Conservation (phyloP, 2,113 vertebrate genomes). For the Catagonus wagneri region DNA sequence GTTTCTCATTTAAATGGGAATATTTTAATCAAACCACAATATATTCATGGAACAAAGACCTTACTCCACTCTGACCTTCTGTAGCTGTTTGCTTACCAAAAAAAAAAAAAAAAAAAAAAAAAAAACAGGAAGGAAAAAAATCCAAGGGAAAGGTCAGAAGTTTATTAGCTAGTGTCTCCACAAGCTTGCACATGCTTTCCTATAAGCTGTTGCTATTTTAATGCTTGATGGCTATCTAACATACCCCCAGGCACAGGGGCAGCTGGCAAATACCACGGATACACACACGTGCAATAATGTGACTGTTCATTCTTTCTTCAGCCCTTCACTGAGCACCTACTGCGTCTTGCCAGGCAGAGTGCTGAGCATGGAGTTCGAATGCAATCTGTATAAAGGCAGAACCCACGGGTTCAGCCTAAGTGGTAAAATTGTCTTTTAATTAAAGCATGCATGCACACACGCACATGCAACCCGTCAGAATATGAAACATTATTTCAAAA, state of each 20-base stretch:
- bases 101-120: not conserved
- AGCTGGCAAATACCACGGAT: not conserved
- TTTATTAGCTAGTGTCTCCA: not conserved
- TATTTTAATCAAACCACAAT: conserved; percentile 21
- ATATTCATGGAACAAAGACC: not conserved
- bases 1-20: not conserved
- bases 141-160: conserved; percentile 21
- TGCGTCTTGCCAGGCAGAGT: not conserved
- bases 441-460: not conserved
- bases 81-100: not conserved
- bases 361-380: not conserved
- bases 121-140: conserved; percentile 13
- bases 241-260: not conserved
- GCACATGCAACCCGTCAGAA: not conserved
- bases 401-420: not conserved
- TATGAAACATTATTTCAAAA: conserved; percentile 54
- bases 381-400: not conserved
- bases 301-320: not conserved
- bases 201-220: conserved; percentile 18
- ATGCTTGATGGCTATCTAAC: not conserved
- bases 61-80: not conserved
- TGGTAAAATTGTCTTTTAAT: not conserved
- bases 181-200: not conserved
- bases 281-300: not conserved
- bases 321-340: not conserved